These are phyloP conservation scores for Pachycephala philippinensis DNA, from an alignment of 2,113 vertebrate species.

Conservation along the genomic window DNA sequence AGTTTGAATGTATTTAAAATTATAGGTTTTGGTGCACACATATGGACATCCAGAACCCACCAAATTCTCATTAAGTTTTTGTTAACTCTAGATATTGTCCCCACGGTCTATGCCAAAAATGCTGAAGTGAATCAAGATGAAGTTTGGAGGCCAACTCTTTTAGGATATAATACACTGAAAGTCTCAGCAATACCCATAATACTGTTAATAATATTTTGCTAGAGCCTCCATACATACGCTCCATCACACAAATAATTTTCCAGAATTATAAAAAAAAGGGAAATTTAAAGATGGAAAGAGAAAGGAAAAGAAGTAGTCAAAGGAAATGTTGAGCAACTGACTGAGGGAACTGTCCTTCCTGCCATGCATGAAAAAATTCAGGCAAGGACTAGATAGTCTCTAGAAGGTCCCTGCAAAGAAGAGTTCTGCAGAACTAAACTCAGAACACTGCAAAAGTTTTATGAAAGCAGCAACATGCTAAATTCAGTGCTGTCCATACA, in stretches of 20 bases:
- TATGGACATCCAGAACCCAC: not conserved
- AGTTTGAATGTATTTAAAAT: not conserved
- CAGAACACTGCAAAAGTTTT: not conserved
- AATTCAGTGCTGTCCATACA: not conserved
- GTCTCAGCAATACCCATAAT: not conserved
- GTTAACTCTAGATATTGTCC: not conserved
- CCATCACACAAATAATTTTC: not conserved
- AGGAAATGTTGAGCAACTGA: not conserved
- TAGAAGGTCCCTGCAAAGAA: not conserved
- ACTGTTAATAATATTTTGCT: not conserved
- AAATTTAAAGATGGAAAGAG: not conserved
- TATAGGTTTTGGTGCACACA: not conserved
- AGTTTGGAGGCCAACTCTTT: not conserved
- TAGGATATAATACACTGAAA: not conserved
- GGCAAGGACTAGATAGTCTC: not conserved
- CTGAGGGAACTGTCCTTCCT: not conserved
- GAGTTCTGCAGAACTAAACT: not conserved
- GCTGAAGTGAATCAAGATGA: not conserved
- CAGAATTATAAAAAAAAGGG: not conserved
- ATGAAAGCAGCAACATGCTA: not conserved
- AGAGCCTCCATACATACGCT: not conserved
- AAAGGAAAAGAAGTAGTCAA: not conserved
- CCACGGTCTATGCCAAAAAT: not conserved
- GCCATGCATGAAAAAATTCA: not conserved
- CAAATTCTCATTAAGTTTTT: not conserved